Evolutionary conservation across 2,888 invertebrate species (phyloP), one percentile per base, ranked within the genome.

Genomic region (Cybosia mesomella): DNA sequence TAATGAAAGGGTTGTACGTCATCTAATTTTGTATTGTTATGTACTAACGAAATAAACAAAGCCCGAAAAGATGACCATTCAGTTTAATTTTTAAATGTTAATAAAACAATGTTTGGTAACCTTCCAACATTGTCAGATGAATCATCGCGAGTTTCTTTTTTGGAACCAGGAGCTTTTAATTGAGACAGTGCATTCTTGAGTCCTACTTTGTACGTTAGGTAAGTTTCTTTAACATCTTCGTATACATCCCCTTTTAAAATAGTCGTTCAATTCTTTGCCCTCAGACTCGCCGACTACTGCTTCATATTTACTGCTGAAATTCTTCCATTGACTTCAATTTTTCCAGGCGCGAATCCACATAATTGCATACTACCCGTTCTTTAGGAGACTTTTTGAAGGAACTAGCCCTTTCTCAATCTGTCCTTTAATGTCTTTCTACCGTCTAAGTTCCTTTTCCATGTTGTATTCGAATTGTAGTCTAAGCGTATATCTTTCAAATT

Each of bases 81-180:
- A 2, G 34, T 24, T 18, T 64, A 64, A 22, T 55, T 39, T 13
- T 43, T 58, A 21, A 64, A 64, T 1, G 24, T 58, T 0, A 58
- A 58, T 49, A 65, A 32, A 8, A 32, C 22, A 7, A 54, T 66
- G 36, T 49, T 66, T 21, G 65, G 65, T 59, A 66, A 53, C 43
- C 32, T 58, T 18, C 11, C 60, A 10, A 39, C 3, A 34, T 21
- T 21, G 13, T 58, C 34, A 11, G 58, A 11, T 55, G 22, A 55
- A 11, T 4, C 55, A 22, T 21, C 24, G 24, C 55, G 21, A 55
- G 22, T 49, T 49, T 49, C 55, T 22, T 24, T 21, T 1, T 24
- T 5, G 4, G 11, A 22, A 22, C 10, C 18, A 13, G 21, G 18
- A 58, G 28, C 2, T 11, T 58, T 58, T 9, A 58, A 32, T 32